Conservation (phyloP, 2,888 invertebrate genomes). For the Oligia fasciuncula region DNA sequence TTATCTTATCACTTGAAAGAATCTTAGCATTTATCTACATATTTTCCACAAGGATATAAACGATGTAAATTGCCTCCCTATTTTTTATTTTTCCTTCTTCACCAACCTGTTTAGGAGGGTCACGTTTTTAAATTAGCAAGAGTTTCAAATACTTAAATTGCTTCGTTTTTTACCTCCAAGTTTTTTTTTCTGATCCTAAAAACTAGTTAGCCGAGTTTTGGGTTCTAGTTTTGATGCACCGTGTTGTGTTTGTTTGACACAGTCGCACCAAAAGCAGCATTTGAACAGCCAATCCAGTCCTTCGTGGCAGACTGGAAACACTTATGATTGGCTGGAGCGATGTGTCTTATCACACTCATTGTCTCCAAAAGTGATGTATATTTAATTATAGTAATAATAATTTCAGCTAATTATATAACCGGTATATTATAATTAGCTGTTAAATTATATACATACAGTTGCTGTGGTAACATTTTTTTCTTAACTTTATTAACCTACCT, state of each 20-base stretch:
- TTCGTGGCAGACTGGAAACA: not conserved
- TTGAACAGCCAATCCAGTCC: not conserved
- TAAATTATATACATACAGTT: conserved; percentile 9
- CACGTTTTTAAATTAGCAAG: conserved; percentile 24
- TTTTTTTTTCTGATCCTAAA: conserved; percentile 24
- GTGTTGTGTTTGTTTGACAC: conserved; percentile 21
- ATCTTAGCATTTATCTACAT: conserved; percentile 10
- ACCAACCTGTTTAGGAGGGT: conserved; percentile 19
- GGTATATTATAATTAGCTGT: conserved; percentile 7
- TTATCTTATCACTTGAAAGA: not conserved
- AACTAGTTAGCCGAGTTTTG: conserved; percentile 44
- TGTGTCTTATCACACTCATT: not conserved
- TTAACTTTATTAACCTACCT: not conserved
- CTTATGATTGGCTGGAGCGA: not conserved
- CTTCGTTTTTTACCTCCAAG: conserved; percentile 29
- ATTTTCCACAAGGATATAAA: conserved; percentile 21
- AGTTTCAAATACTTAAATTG: conserved; percentile 22
- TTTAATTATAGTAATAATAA: conserved; percentile 2
- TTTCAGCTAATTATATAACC: conserved; percentile 16
- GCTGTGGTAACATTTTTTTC: conserved; percentile 20
- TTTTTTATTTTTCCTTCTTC: conserved; percentile 13
- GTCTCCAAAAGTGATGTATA: not conserved
- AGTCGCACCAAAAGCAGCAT: not conserved
- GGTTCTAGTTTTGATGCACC: conserved; percentile 42
- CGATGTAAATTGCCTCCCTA: conserved; percentile 22